Conservation (phyloP, 1,140 invertebrate genomes). For the Drosophila triauraria region DNA sequence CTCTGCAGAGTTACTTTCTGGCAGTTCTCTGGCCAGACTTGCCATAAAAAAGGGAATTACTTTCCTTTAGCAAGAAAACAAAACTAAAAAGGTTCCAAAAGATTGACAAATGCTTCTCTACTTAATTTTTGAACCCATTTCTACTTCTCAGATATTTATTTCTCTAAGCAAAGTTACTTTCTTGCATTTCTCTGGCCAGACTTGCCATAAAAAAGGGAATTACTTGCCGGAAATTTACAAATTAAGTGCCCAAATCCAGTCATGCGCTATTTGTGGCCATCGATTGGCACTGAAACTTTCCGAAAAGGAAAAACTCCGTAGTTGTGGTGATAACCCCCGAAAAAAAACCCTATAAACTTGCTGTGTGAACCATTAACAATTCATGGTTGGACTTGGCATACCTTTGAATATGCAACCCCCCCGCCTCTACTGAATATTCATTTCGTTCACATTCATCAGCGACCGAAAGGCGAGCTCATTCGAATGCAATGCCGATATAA, state of each 20-base stretch:
- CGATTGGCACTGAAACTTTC: conserved; percentile 6
- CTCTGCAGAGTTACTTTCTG: not conserved
- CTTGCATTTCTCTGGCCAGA: not conserved
- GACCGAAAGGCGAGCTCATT: conserved; percentile 12
- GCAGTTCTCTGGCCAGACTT: not conserved
- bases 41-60: not conserved
- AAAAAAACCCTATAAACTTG: not conserved
- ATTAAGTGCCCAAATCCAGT: conserved; percentile 11
- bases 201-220: not conserved
- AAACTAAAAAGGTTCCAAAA: no score
- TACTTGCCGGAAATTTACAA: not conserved
- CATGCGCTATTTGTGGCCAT: conserved; percentile 17
- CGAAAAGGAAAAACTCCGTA: not conserved
- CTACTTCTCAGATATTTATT: not conserved
- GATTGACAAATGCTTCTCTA: no score
- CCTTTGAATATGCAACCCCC: conserved; percentile 13
- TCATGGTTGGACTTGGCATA: conserved; percentile 4
- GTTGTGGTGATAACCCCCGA: not conserved
- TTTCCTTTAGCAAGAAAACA: no score
- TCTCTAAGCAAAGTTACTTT: not conserved
- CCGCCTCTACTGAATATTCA: conserved; percentile 12
- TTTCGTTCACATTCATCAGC: conserved; percentile 11
- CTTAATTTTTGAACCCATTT: not conserved
- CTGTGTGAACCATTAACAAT: conserved; percentile 18
- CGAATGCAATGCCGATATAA: conserved; percentile 20